phyloP scores from a whole-genome alignment of 2,113 vertebrate genomes.

The Halichoeres trimaculatus region DNA sequence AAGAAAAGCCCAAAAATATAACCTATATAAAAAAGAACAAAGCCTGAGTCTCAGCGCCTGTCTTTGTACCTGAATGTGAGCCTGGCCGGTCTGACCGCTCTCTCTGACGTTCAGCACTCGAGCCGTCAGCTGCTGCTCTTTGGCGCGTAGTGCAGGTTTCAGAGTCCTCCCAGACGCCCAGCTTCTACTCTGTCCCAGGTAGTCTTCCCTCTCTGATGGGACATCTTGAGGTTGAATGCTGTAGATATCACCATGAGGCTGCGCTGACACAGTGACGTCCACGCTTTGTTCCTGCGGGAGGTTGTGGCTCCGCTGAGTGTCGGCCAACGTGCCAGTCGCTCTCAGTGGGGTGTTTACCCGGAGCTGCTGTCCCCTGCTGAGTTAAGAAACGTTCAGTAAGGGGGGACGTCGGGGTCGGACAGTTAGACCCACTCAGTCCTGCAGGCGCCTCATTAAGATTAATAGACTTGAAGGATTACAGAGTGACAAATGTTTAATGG shows the following conservation, averaged over 20 bases:
- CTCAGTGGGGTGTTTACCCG: conserved; percentile 42
- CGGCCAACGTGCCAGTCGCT: conserved; percentile 17
- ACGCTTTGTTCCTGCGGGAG: conserved; percentile 26
- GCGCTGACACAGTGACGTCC: background rate
- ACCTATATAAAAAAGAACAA: background rate
- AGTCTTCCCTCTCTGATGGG: background rate
- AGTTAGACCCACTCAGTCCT: conserved; percentile 12
- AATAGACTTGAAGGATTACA: conserved; percentile 41
- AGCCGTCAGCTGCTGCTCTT: conserved; percentile 40
- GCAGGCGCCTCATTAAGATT: conserved; percentile 41
- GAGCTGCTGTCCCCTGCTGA: conserved; percentile 57
- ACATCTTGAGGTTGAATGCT: background rate
- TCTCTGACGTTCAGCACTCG: conserved; percentile 13
- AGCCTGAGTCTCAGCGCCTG: too few relatives aligned
- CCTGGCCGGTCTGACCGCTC: conserved; percentile 9
- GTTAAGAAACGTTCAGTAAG: conserved; percentile 52
- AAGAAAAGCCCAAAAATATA: background rate
- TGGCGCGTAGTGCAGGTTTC: conserved; percentile 17
- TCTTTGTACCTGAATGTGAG: conserved; percentile 53
- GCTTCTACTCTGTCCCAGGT: background rate
- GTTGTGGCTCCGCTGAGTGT: conserved; percentile 10
- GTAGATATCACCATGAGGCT: background rate
- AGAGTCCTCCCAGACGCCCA: background rate
- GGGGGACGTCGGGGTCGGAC: conserved; percentile 22
- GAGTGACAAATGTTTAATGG: conserved; percentile 10